phyloP scores from a whole-genome alignment of 37 sponge, comb jelly and placozoan genomes.

The Oopsacas minuta region DNA sequence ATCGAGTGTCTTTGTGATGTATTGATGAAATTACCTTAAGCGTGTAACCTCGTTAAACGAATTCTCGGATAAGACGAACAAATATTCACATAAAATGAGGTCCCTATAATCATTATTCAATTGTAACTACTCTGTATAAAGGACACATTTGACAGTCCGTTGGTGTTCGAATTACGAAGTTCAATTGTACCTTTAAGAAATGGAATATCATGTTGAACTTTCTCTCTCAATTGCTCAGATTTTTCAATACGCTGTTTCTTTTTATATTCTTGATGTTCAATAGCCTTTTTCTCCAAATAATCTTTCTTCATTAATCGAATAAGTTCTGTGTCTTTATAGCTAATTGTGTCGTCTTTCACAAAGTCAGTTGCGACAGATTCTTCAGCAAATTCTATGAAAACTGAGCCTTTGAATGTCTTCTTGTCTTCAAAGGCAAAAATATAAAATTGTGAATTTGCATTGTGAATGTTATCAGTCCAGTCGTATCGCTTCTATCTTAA shows the following conservation, averaged over 20 bases:
- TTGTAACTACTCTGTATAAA: too few species aligned
- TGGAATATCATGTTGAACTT: background rate
- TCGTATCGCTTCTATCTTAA: too few species aligned
- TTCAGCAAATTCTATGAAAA: background rate
- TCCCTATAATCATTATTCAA: too few species aligned
- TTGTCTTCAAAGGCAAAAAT: too few species aligned
- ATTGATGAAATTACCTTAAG: too few species aligned
- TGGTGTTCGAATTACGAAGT: background rate
- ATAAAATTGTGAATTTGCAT: too few species aligned
- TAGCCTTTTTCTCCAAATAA: background rate
- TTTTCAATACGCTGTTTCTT: background rate
- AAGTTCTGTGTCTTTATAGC: background rate
- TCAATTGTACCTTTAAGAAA: background rate
- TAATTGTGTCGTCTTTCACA: background rate
- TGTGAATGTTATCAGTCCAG: too few species aligned
- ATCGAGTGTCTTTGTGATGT: too few species aligned
- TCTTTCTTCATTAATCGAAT: background rate
- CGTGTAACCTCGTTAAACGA: too few species aligned
- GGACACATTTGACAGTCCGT: background rate
- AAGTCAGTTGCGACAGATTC: background rate
- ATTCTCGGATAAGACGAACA: too few species aligned
- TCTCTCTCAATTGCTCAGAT: background rate
- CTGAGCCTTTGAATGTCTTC: background rate
- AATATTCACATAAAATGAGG: too few species aligned
- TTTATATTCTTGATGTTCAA: background rate